These are phyloP conservation scores for Phoronis australis DNA, from an alignment of 2,888 invertebrate genomes.

Conservation along the genomic window DNA sequence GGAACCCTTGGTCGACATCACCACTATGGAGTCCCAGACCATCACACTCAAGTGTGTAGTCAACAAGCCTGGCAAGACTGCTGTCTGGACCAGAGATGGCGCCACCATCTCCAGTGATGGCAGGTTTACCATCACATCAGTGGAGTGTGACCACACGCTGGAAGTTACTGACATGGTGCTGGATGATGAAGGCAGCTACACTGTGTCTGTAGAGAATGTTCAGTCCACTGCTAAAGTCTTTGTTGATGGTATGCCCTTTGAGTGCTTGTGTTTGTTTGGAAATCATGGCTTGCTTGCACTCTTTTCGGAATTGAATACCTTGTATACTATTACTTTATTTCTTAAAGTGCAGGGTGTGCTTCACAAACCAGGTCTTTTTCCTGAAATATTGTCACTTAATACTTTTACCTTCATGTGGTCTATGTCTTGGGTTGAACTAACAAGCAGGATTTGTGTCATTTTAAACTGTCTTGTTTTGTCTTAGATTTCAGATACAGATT, in stretches of 20 bases:
- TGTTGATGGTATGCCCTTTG: conserved; percentile 38
- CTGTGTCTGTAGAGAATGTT: conserved; percentile 56
- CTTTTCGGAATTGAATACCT: background rate
- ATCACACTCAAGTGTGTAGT: conserved; percentile 74
- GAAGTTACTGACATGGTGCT: conserved; percentile 77
- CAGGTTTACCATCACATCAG: conserved; percentile 11
- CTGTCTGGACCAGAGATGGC: conserved; percentile 45
- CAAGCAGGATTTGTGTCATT: no score
- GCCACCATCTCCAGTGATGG: background rate
- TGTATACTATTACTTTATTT: background rate
- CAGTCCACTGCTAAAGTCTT: conserved; percentile 39
- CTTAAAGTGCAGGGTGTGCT: background rate
- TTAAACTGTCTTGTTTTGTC: no score
- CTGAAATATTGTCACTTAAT: no score
- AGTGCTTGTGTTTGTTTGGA: background rate
- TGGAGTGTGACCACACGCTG: conserved; percentile 54
- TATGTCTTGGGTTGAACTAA: no score
- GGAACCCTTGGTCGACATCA: conserved; percentile 35
- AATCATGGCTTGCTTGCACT: no score
- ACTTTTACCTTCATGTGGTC: no score
- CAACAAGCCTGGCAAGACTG: conserved; percentile 60
- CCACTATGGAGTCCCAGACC: conserved; percentile 35
- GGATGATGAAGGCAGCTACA: conserved; percentile 80
- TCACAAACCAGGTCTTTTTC: no score
- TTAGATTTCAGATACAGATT: no score